These are phyloP conservation scores for Coptodon rendalli DNA, from an alignment of 2,113 vertebrate species.

Conservation along the genomic window DNA sequence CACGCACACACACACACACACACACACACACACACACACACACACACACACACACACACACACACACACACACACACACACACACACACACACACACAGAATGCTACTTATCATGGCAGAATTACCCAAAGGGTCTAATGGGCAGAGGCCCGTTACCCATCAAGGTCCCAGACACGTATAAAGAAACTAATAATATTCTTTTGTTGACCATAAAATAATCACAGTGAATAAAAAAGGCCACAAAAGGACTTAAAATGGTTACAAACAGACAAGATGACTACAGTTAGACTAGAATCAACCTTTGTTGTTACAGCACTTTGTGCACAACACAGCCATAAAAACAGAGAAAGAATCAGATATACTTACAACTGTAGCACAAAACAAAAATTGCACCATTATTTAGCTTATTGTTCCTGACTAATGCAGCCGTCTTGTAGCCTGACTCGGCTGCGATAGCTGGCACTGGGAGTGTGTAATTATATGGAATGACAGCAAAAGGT, in stretches of 20 bases:
- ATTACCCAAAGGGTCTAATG: not conserved
- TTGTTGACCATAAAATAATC: not conserved
- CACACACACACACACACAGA: not conserved
- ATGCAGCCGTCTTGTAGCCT: not conserved
- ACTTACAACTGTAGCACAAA: not conserved
- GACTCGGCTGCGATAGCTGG: not conserved
- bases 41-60: not conserved
- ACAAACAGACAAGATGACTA: not conserved
- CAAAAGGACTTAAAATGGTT: not conserved
- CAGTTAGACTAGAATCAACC: not conserved
- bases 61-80: not conserved
- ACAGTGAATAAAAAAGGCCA: not conserved
- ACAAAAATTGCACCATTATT: not conserved
- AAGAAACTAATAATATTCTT: not conserved
- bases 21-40: not conserved
- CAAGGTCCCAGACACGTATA: not conserved
- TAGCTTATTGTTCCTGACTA: not conserved
- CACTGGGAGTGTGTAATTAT: not conserved
- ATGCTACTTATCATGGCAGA: not conserved
- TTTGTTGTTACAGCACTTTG: not conserved
- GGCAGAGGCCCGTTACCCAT: not conserved
- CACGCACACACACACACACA: not conserved
- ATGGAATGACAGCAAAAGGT: not conserved
- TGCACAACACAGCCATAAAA: not conserved
- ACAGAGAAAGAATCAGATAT: not conserved